phyloP scores from a whole-genome alignment of 2,113 vertebrate species.

The Semnornis frantzii region DNA sequence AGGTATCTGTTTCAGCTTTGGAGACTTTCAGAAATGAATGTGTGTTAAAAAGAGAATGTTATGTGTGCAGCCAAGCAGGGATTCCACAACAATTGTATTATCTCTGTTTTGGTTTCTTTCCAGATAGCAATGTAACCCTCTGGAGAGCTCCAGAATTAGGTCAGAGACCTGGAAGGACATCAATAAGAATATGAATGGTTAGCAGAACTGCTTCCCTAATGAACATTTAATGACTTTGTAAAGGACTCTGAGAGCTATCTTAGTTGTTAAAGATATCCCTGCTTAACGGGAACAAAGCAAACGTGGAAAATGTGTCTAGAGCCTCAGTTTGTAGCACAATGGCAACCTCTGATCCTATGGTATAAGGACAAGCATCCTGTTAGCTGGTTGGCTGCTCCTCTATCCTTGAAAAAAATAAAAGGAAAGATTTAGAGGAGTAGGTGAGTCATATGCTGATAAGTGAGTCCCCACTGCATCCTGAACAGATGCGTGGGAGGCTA shows the following conservation, averaged over 20 bases:
- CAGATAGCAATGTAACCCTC: constrained; percentile 55
- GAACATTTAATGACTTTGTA: constrained; percentile 68
- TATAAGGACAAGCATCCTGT: constrained; percentile 39
- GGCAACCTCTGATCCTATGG: not conserved
- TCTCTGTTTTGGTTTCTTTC: constrained; percentile 43
- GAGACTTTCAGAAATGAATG: not conserved
- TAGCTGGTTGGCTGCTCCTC: constrained; percentile 34
- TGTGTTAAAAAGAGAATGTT: not conserved
- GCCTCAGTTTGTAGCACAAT: not conserved
- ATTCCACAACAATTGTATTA: constrained; percentile 53
- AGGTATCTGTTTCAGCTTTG: constrained; percentile 11
- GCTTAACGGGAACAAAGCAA: constrained; percentile 45
- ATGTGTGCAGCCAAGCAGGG: not conserved
- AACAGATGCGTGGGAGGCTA: constrained; percentile 52
- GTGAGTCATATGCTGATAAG: constrained; percentile 65
- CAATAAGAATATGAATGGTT: constrained; percentile 66
- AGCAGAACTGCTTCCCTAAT: constrained; percentile 64
- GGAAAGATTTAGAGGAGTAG: constrained; percentile 56
- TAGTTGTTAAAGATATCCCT: constrained; percentile 64
- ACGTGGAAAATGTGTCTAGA: constrained; percentile 9
- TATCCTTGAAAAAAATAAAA: constrained; percentile 1
- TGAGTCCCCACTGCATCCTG: constrained; percentile 39
- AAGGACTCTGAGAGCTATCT: constrained; percentile 45
- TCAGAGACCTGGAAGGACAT: constrained; percentile 69
- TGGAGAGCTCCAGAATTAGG: constrained; percentile 66